These are phyloP conservation scores for Ameiurus melas DNA, from an alignment of 2,113 vertebrate species.

Conservation along the genomic window DNA sequence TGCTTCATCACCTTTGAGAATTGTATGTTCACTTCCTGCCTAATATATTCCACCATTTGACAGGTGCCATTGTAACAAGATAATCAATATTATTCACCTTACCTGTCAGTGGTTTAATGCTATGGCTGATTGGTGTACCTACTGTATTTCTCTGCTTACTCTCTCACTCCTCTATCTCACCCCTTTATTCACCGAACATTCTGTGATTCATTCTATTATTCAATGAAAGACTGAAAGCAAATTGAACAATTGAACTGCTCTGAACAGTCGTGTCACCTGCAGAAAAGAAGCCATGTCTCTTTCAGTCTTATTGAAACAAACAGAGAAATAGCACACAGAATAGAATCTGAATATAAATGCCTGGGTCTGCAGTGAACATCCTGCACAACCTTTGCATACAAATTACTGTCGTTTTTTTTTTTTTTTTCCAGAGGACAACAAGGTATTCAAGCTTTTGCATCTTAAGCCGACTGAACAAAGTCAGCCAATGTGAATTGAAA, in stretches of 20 bases:
- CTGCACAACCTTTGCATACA: slow-evolving; percentile 6
- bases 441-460: background rate
- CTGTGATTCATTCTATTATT: background rate
- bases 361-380: background rate
- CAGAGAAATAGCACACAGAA: background rate
- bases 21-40: no score
- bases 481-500: background rate
- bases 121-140: background rate
- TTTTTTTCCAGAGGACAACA: slow-evolving; percentile 4
- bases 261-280: background rate
- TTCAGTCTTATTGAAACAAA: background rate
- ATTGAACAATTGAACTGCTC: background rate
- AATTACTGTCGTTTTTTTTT: slow-evolving; percentile 3
- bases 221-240: background rate
- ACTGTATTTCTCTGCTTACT: background rate
- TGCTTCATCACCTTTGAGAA: no score
- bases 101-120: no score
- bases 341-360: slow-evolving; percentile 5
- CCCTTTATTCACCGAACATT: background rate
- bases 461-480: slow-evolving; percentile 10
- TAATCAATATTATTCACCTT: background rate
- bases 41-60: no score
- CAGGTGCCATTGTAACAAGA: background rate
- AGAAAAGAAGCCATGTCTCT: background rate
- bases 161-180: background rate